Base-by-base conservation (phyloP, 2,797 vertebrate genomes). In the Mallotus villosus region DNA sequence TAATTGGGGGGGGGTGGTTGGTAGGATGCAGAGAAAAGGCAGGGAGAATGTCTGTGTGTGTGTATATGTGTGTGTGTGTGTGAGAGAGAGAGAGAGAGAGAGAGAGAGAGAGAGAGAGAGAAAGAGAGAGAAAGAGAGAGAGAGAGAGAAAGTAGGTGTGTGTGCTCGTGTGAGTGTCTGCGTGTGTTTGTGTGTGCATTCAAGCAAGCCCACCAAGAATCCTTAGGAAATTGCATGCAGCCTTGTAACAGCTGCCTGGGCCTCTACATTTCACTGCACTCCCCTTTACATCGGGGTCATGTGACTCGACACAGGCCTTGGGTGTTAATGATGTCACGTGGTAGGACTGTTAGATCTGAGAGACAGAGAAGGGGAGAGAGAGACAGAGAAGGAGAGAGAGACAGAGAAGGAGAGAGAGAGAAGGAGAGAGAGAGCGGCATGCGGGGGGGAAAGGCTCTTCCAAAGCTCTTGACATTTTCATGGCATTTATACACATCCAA, bases 61-160 rank as follows among this genome's bases (percentile, higher is more conserved):
- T 22, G 16, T 59, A n/a, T 59, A n/a, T 59, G 57, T 59, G 57
- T 59, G 57, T 22, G 21, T 60, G 21, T 60, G 58, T 60, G 58
- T 27, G 24, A 16, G 59, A 14, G 32, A 1, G 32, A 1, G 32
- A 5, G 32, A 34, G 32, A 34, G 32, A 34, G 3, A 27, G 25
- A 25, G 25, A 25, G 25, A 25, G 25, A 25, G 25, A 32, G 32
- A 32, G 32, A 32, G 32, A 25, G 32, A 32, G 32, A 34, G 32
- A 34, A 3, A 34, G 32, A 34, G 32, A 34, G 32, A 34, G 32
- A 34, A 1, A 8, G 1, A 6, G 32, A 34, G 7, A 34, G 32
- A 34, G 32, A 34, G 32, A 0, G 6, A 34, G 32, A 34, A 2
- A 34, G 32, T 8, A 34, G 2, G 25, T 27, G 25, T 62, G 24